phyloP scores from a whole-genome alignment of 1,140 invertebrate species.

The Eupeodes corollae region DNA sequence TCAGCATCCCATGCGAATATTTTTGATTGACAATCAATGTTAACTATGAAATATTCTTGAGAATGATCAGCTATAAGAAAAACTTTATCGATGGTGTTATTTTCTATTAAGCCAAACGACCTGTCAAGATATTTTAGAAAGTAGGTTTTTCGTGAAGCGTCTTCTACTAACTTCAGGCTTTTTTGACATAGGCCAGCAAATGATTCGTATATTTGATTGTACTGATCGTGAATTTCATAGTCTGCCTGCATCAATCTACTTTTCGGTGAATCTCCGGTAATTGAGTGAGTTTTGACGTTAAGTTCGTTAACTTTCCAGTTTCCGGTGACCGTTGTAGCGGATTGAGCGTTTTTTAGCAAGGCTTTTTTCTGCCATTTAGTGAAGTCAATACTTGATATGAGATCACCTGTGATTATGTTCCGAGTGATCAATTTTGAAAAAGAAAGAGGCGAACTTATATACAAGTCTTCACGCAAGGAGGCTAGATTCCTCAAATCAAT shows the following conservation, averaged over 20 bases:
- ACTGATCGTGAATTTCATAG: background rate
- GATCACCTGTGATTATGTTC: slow-evolving; percentile 11
- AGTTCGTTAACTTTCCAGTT: slow-evolving; percentile 25
- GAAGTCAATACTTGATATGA: slow-evolving; percentile 23
- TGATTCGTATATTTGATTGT: background rate
- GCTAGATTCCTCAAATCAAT: slow-evolving; percentile 22
- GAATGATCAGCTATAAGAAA: background rate
- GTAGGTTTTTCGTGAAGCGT: background rate
- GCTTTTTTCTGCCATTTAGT: slow-evolving; percentile 17
- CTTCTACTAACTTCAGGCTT: background rate
- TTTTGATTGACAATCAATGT: slow-evolving; percentile 18
- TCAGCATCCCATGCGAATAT: slow-evolving; percentile 11
- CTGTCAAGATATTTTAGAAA: slow-evolving; percentile 3
- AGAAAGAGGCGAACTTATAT: slow-evolving; percentile 22
- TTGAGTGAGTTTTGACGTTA: slow-evolving; percentile 7
- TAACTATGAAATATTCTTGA: slow-evolving; percentile 19
- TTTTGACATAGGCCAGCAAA: background rate
- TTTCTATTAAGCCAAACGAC: background rate
- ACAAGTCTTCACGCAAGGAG: slow-evolving; percentile 9
- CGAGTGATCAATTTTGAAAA: slow-evolving; percentile 15
- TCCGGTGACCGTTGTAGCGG: slow-evolving; percentile 18
- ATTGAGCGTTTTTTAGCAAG: slow-evolving; percentile 13
- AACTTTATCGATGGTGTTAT: background rate
- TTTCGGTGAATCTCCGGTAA: background rate
- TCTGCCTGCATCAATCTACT: background rate